Evolutionary conservation across 2,888 invertebrate species (phyloP), one percentile per base, ranked within the genome.

Genomic region (Ectemnius lituratus): DNA sequence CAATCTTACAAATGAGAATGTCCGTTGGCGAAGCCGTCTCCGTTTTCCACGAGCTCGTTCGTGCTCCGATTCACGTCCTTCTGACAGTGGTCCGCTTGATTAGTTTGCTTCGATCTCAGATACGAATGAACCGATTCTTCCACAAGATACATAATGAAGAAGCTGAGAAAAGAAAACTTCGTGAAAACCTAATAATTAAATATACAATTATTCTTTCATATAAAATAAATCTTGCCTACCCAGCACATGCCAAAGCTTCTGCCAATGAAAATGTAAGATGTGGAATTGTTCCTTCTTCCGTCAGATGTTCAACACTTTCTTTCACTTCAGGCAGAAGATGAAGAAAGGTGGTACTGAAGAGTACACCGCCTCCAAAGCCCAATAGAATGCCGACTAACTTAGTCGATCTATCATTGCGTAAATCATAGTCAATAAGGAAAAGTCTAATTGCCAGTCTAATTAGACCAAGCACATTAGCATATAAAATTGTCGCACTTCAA

Each of bases 291-390:
- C 91, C 92, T 0, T 83, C 75, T 2, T 86, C 92, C 88, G 91
- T 58, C 81, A 96, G 91, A 62, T 92, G 90, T n/a, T 93, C 91
- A 11, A 96, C 93, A 70, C 93, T 93, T 84, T 96, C 95, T 11
- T 93, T 91, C 0, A 97, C 95, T 91, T 97, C 97, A 0, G 97
- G 97, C 68, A 96, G 91, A 84, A 97, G 91, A 86, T 97, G 97
- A 80, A 96, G 90, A 87, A 97, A 96, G 4, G 96, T 96, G 2
- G 97, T 97, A 76, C 95, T 94, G 52, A 97, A 91, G 18, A 97
- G 91, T 0, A 97, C 96, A 11, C 97, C 97, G n/a, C 96, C 97
- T 16, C 96, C 97, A 80, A 96, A 95, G n/a, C 95, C 94, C 23
- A 97, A 91, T 27, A 96, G 90, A 18, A 94, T 91, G 85, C 94